phyloP scores from a whole-genome alignment of 53 echinoderm and acorn worm species.

The Paracentrotus lividus region DNA sequence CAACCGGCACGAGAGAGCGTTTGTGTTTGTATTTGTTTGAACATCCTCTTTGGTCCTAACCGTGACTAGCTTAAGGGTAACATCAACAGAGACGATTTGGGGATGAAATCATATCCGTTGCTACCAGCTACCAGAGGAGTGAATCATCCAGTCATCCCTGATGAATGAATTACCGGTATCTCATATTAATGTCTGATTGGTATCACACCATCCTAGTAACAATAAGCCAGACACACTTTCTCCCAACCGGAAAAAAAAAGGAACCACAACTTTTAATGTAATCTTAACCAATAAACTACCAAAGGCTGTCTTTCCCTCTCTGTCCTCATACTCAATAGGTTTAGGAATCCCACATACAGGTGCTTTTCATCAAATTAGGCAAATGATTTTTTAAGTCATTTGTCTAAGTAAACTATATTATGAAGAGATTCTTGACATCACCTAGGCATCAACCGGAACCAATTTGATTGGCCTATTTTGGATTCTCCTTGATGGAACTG shows the following conservation, averaged over 20 bases:
- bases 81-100: conserved; percentile 22
- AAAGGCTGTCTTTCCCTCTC: no score
- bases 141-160: neutral
- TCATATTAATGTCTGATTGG: neutral
- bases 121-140: conserved; percentile 9
- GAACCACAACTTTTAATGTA: neutral
- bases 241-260: neutral
- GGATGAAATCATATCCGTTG: conserved; percentile 47
- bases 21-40: conserved; percentile 32
- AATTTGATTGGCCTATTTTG: no score
- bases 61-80: neutral
- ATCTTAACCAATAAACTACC: no score
- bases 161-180: conserved; percentile 39
- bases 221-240: conserved; percentile 19
- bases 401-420: no score
- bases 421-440: no score
- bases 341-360: neutral
- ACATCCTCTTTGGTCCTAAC: neutral
- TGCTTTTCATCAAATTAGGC: neutral
- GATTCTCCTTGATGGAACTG: no score
- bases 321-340: no score
- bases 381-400: no score
- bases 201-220: conserved; percentile 33
- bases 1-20: neutral
- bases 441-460: no score